These are phyloP conservation scores for Myodes glareolus DNA, from an alignment of 2,113 vertebrate species.

Conservation along the genomic window DNA sequence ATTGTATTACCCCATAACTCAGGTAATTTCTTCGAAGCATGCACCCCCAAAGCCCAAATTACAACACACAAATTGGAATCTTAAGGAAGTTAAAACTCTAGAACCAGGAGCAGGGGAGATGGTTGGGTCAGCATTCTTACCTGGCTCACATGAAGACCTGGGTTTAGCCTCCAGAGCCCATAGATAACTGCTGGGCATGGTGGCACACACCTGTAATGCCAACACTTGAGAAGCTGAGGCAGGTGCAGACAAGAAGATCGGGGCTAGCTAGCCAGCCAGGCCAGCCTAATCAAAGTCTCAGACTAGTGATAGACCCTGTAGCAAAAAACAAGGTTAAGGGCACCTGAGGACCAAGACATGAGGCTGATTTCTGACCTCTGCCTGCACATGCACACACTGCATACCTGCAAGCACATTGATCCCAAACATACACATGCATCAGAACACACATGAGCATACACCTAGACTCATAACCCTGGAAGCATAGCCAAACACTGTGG, in stretches of 20 bases:
- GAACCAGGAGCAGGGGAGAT: neutral
- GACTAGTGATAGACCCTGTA: neutral
- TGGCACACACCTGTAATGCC: neutral
- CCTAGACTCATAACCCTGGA: neutral
- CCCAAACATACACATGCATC: neutral
- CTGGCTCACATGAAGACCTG: neutral
- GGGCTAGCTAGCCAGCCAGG: neutral
- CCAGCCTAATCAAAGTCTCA: neutral
- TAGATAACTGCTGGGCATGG: neutral
- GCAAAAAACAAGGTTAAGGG: neutral
- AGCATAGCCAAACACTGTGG: neutral
- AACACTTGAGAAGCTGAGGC: no score
- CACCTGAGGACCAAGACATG: neutral
- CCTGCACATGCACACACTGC: neutral
- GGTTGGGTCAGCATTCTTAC: neutral
- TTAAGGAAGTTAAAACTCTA: neutral
- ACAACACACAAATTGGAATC: conserved; percentile 1
- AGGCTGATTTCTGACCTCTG: neutral
- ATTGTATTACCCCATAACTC: neutral
- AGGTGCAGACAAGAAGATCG: neutral
- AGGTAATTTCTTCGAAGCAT: neutral
- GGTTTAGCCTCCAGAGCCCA: no score
- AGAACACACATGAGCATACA: neutral
- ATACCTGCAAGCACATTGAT: neutral
- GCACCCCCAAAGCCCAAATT: neutral